Conservation (phyloP, 1,140 invertebrate species). For the Eciton burchellii region DNA sequence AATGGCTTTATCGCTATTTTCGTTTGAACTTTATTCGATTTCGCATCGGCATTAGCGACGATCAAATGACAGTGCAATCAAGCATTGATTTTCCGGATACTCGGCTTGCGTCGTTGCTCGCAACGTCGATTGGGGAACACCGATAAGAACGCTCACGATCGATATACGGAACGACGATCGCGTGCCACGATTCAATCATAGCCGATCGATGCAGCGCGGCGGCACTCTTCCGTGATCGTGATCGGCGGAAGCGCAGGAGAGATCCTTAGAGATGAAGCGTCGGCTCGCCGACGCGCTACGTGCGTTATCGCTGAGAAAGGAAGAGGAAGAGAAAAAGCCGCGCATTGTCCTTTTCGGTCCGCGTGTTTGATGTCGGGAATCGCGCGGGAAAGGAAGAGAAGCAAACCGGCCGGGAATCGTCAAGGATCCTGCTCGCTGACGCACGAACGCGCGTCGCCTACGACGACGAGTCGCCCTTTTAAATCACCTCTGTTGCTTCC, state of each 20-base stretch:
- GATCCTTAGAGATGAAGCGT: constrained; percentile 46
- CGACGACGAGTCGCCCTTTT: constrained; percentile 41
- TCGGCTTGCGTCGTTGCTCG: background rate
- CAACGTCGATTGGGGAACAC: constrained; percentile 42
- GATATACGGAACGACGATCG: constrained; percentile 46
- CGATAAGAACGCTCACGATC: constrained; percentile 38
- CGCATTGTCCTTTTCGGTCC: constrained; percentile 57
- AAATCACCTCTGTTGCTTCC: constrained; percentile 56
- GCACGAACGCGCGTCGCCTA: constrained; percentile 40
- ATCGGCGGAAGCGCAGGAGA: constrained; percentile 3
- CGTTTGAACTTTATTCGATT: too few species aligned
- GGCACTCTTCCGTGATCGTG: constrained; percentile 54
- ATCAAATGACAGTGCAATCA: too few species aligned
- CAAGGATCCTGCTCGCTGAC: constrained; percentile 42
- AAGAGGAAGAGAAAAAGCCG: constrained; percentile 46
- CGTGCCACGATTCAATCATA: constrained; percentile 10
- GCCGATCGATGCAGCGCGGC: background rate
- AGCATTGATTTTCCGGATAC: too few species aligned
- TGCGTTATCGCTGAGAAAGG: constrained; percentile 53
- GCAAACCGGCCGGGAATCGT: background rate
- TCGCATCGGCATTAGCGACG: too few species aligned
- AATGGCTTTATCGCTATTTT: too few species aligned
- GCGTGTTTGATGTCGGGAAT: background rate
- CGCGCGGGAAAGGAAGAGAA: constrained; percentile 18
- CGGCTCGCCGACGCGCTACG: constrained; percentile 7